These are phyloP conservation scores for Resseliella maxima DNA, from an alignment of 2,888 invertebrate genomes.

Conservation along the genomic window DNA sequence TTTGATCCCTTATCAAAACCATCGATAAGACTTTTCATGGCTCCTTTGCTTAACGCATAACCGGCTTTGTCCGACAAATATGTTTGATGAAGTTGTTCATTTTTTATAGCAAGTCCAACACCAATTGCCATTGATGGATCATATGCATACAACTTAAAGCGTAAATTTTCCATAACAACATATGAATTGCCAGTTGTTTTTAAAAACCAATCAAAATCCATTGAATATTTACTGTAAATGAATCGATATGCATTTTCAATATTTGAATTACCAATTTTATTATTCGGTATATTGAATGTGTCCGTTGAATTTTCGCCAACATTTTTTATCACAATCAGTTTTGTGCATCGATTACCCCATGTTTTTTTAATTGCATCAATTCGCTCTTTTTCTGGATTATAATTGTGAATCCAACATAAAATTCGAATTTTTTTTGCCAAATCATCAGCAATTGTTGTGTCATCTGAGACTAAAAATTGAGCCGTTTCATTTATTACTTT, in stretches of 20 bases:
- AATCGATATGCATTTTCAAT: conserved; percentile 67
- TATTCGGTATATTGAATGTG: background rate
- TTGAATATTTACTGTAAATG: conserved; percentile 79
- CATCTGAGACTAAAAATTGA: background rate
- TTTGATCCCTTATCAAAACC: background rate
- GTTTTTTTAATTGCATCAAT: conserved; percentile 7
- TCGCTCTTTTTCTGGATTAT: background rate
- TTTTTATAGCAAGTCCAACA: conserved; percentile 72
- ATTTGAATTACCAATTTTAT: background rate
- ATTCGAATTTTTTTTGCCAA: conserved; percentile 79
- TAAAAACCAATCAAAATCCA: conserved; percentile 91
- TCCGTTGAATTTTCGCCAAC: background rate
- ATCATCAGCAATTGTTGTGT: conserved; percentile 3
- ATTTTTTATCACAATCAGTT: background rate
- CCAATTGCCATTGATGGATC: conserved; percentile 79
- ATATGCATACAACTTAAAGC: conserved; percentile 82
- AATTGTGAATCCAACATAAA: conserved; percentile 80
- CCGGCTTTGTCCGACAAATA: background rate
- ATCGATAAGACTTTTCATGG: background rate
- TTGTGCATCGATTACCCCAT: background rate
- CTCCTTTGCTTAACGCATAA: background rate
- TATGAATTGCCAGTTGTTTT: conserved; percentile 95
- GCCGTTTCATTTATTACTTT: background rate
- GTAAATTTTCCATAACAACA: conserved; percentile 90
- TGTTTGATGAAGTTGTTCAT: background rate